A percentile compares a stretch with the other conserved stretches of the same genome.
phyloP scores from a whole-genome alignment of 2,113 vertebrate species.

The Callaeas wilsoni region DNA sequence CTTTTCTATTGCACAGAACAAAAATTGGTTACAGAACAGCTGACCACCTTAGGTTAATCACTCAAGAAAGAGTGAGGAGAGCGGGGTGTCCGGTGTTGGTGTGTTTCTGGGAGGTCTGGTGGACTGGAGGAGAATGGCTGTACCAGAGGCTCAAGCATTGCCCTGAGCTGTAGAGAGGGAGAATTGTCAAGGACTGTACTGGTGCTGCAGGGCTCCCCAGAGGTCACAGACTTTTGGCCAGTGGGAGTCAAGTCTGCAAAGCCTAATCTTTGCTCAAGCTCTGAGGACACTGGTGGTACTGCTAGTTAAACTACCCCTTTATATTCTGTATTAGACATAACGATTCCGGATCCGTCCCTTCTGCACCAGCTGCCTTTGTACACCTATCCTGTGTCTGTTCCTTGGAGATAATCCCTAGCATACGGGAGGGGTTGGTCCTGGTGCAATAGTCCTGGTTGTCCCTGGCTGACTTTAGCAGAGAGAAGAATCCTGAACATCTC shows the following conservation, averaged over 20 bases:
- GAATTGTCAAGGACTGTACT: neutral
- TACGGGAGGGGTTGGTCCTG: neutral
- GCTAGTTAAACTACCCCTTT: neutral
- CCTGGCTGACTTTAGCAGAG: neutral
- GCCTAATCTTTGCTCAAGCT: neutral
- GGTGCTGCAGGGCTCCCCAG: neutral
- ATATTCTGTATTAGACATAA: fast-evolving
- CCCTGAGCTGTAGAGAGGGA: neutral
- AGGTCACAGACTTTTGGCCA: neutral
- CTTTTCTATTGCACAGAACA: neutral
- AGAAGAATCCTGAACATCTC: neutral
- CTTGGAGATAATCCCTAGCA: neutral
- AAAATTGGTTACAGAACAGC: neutral
- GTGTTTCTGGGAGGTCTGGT: neutral
- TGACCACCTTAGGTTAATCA: neutral
- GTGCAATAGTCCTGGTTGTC: neutral
- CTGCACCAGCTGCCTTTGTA: neutral
- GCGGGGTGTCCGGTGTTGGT: fast-evolving
- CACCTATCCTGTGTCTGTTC: fast-evolving
- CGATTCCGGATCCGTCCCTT: neutral
- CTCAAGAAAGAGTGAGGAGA: neutral
- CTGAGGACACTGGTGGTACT: neutral
- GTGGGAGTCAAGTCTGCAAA: neutral
- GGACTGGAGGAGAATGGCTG: neutral
- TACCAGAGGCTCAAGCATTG: neutral